Evolutionary conservation across 2,888 invertebrate species (phyloP).

Genomic region (Polyommatus iphigenia): DNA sequence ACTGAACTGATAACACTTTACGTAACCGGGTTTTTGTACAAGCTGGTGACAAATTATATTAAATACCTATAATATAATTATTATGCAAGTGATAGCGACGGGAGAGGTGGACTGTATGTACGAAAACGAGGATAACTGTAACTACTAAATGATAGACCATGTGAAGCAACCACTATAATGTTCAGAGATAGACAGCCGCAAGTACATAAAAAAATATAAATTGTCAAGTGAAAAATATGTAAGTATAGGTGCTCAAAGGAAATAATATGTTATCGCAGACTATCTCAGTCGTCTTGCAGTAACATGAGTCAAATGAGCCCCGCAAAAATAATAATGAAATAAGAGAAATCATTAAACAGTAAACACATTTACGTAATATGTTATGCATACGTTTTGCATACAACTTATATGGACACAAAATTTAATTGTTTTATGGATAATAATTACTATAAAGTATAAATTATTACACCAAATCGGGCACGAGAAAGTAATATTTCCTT

Average conservation of each 20-base stretch:
- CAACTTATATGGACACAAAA: slow-evolving; percentile 2
- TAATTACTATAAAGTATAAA: background rate
- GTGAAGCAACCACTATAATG: too few relatives aligned
- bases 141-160: too few relatives aligned
- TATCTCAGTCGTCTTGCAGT: background rate
- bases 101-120: too few relatives aligned
- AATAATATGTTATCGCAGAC: background rate
- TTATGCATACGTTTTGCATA: slow-evolving; percentile 15
- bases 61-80: background rate
- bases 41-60: slow-evolving; percentile 42
- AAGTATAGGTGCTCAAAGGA: background rate
- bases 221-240: background rate
- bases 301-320: background rate
- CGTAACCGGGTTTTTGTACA: slow-evolving; percentile 58
- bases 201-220: too few relatives aligned
- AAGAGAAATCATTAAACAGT: slow-evolving; percentile 18
- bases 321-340: background rate
- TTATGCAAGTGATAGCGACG: background rate
- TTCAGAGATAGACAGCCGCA: too few relatives aligned
- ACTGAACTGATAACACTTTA: slow-evolving; percentile 57
- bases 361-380: slow-evolving; percentile 17
- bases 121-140: too few relatives aligned
- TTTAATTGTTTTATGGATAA: slow-evolving; percentile 11
- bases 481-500: slow-evolving; percentile 29
- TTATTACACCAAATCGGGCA: background rate